Evolutionary conservation across 2,888 invertebrate species (phyloP).

Genomic region (Ophion ventricosus): DNA sequence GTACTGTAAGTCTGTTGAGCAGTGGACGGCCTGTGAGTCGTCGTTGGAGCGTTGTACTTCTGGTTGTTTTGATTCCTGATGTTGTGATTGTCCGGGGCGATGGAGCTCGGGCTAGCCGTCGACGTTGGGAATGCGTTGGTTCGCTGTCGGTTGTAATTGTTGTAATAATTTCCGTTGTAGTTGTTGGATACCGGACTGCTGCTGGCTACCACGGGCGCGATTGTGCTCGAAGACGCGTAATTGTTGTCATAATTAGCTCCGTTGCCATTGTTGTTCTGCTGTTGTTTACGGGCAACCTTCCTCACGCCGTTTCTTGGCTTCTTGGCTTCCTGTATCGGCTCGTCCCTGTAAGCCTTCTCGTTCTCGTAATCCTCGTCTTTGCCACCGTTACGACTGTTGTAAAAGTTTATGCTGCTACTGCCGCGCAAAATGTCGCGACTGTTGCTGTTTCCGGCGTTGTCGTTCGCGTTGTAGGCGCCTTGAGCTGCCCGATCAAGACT

Average conservation of each 20-base stretch:
- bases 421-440: slow-evolving; percentile 71
- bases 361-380: slow-evolving; percentile 84
- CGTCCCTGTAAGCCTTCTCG: slow-evolving; percentile 84
- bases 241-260: slow-evolving; percentile 60
- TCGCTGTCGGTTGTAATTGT: slow-evolving; percentile 69
- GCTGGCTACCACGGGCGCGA: slow-evolving; percentile 64
- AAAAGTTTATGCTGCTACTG: slow-evolving; percentile 78
- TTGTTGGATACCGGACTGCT: slow-evolving; percentile 54
- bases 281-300: slow-evolving; percentile 77
- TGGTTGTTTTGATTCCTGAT: slow-evolving; percentile 70
- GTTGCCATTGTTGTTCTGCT: slow-evolving; percentile 71
- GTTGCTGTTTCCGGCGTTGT: slow-evolving; percentile 76
- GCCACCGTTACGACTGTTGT: slow-evolving; percentile 81
- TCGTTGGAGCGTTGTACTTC: slow-evolving; percentile 68
- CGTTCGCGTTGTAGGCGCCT: slow-evolving; percentile 79
- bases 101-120: slow-evolving; percentile 61
- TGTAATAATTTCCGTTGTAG: slow-evolving; percentile 67
- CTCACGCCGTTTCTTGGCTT: slow-evolving; percentile 75
- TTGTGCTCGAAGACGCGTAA: slow-evolving; percentile 70
- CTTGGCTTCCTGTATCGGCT: slow-evolving; percentile 81
- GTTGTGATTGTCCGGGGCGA: slow-evolving; percentile 69
- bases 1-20: slow-evolving; percentile 74
- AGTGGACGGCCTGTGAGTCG: slow-evolving; percentile 76
- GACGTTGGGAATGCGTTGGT: slow-evolving; percentile 57
- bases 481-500: slow-evolving; percentile 75